Base-by-base conservation (phyloP, 2,797 vertebrate genomes). In the Clarias fuscus region DNA sequence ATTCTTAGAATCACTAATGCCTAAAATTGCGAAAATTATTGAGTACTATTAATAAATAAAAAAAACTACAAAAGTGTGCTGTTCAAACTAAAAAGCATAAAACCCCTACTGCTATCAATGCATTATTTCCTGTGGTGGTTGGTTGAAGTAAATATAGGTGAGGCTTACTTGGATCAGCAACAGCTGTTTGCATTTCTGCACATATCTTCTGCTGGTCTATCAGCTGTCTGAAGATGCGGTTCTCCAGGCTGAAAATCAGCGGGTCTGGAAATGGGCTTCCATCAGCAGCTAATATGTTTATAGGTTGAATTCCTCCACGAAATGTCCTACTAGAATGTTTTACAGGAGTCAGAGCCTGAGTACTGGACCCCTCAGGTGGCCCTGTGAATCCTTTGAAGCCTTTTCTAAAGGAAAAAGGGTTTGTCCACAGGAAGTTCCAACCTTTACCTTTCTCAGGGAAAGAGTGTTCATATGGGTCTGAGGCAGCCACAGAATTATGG, bases 391-490 rank as follows among this genome's bases (percentile, higher is more conserved):
- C 87, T 62, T 73, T 79, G 58, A 93, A 90, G 30, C 48, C 20
- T 59, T 91, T 94, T 85, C 95, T 93, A 59, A 96, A 91, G 56
- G 95, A 96, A 48, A 95, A 75, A 0, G 90, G 90, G 61, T 89
- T 92, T 64, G 91, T 93, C 93, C 94, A 95, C 84, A 96, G 93
- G 30, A 95, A 90, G 86, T 92, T 91, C 79, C 93, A 86, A 70
- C 24, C 71, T 56, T 93, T 82, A 85, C 93, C 92, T 0, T 78
- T 81, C 11, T 95, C 94, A 72, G 92, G 89, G 85, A 91, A 94
- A 89, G 97, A 95, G 85, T 95, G 90, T 59, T 97, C 97, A 0
- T 96, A 97, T 11, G 93, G 91, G 22, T 98, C 97, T 0, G 95
- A 93, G 75, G 93, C 84, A 0, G 93, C 90, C 84, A 94, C 91